These are phyloP conservation scores for Sinocyclocheilus grahami DNA, from an alignment of 2,113 vertebrate species.

Conservation along the genomic window DNA sequence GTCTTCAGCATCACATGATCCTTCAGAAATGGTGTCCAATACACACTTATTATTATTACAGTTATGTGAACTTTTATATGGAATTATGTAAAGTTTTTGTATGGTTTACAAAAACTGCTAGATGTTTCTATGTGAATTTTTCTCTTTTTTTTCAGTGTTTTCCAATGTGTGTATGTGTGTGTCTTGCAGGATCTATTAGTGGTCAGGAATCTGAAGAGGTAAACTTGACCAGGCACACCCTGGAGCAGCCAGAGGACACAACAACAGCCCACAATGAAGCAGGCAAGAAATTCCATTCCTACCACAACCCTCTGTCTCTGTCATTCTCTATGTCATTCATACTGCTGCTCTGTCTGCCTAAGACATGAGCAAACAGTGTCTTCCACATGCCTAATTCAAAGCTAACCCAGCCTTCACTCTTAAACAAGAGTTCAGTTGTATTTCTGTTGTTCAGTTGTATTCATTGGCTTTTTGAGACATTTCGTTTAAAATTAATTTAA, in stretches of 20 bases:
- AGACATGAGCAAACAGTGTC: not conserved
- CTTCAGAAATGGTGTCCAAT: not conserved
- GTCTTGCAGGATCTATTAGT: constrained; percentile 41
- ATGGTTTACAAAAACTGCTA: too few species aligned
- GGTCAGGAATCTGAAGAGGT: constrained; percentile 53
- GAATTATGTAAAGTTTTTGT: not conserved
- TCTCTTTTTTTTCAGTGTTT: not conserved
- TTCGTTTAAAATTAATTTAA: not conserved
- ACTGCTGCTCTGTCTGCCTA: not conserved
- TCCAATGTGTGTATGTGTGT: constrained; percentile 9
- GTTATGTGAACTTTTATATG: not conserved
- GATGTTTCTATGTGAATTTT: not conserved
- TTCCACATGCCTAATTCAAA: not conserved
- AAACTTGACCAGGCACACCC: constrained; percentile 54
- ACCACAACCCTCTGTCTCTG: constrained; percentile 15
- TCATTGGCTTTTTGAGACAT: not conserved
- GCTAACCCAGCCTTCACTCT: not conserved
- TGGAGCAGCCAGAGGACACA: constrained; percentile 52
- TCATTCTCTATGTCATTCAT: not conserved
- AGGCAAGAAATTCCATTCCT: constrained; percentile 60
- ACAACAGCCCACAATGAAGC: constrained; percentile 58
- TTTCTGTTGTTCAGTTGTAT: not conserved
- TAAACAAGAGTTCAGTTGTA: not conserved
- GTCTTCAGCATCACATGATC: not conserved
- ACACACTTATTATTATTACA: not conserved